Evolutionary conservation across 2,113 vertebrate species (phyloP).

Genomic region (Grus americana): DNA sequence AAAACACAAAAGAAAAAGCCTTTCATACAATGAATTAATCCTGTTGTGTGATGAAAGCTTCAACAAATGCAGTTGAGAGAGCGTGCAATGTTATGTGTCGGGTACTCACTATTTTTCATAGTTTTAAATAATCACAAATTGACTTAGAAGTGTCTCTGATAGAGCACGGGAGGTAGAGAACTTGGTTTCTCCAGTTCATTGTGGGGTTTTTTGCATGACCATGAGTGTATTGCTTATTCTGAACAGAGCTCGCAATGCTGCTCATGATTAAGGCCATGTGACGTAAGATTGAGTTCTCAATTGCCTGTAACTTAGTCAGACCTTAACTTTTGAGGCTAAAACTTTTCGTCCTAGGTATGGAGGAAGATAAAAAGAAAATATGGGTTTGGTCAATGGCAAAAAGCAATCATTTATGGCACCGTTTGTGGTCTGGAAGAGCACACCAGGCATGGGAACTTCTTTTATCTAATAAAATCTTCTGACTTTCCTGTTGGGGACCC

Average conservation of each 20-base stretch:
- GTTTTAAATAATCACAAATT: not conserved
- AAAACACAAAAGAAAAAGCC: not conserved
- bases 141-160: not conserved
- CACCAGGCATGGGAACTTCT: not conserved
- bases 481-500: not conserved
- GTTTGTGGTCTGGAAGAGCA: not conserved
- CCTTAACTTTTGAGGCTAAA: not conserved
- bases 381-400: not conserved
- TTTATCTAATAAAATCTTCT: not conserved
- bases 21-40: not conserved
- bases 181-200: not conserved
- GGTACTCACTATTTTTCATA: not conserved
- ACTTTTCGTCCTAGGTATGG: not conserved
- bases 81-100: not conserved
- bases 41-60: not conserved
- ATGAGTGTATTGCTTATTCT: not conserved
- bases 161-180: not conserved
- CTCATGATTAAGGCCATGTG: not conserved
- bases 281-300: not conserved
- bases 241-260: not conserved
- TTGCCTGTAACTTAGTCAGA: not conserved
- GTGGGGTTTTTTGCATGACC: not conserved
- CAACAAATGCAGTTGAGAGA: not conserved
- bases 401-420: not conserved
- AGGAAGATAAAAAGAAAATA: not conserved